These are phyloP conservation scores for Ametastegia equiseti DNA, from an alignment of 2,888 invertebrate species.

Conservation along the genomic window DNA sequence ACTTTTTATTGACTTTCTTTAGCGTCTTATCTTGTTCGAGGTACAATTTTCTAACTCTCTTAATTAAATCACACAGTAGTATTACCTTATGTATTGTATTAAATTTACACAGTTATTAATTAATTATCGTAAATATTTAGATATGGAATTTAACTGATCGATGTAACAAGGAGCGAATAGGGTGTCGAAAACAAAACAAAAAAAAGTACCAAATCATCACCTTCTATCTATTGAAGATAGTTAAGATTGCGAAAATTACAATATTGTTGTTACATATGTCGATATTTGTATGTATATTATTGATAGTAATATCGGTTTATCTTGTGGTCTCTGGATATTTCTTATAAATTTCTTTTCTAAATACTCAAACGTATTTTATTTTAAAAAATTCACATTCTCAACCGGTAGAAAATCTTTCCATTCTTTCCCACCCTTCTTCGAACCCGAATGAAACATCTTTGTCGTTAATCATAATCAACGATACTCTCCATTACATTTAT, in stretches of 20 bases:
- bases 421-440: neutral
- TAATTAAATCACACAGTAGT: neutral
- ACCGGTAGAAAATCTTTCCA: too few species aligned
- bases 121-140: neutral
- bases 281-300: constrained; percentile 7
- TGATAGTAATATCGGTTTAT: neutral
- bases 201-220: neutral
- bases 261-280: constrained; percentile 6
- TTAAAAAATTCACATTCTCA: too few species aligned
- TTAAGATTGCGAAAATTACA: neutral
- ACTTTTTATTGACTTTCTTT: neutral
- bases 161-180: neutral
- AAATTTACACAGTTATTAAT: neutral
- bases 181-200: neutral
- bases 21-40: neutral
- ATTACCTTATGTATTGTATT: neutral
- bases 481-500: neutral
- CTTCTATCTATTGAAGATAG: neutral
- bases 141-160: constrained; percentile 12
- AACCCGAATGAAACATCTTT: too few species aligned
- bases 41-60: neutral
- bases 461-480: too few species aligned
- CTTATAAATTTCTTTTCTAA: neutral
- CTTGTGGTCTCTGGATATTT: constrained; percentile 17
- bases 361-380: neutral